Conservation (phyloP, 2,888 invertebrate species). For the Desoria tigrina region DNA sequence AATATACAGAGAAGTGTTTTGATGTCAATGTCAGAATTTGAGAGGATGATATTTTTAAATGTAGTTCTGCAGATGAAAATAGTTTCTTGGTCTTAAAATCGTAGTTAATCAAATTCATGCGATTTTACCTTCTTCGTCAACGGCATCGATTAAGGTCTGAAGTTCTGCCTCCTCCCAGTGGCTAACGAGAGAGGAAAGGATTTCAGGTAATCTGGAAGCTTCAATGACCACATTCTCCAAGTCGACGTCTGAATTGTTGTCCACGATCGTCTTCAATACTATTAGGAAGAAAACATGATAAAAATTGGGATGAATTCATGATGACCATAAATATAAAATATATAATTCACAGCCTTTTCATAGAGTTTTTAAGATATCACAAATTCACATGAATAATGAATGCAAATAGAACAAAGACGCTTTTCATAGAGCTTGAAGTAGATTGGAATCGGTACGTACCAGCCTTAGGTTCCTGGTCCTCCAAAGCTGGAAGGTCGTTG, state of each 20-base stretch:
- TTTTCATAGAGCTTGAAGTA: too few species aligned
- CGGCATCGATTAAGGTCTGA: slow-evolving; percentile 38
- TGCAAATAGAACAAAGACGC: too few species aligned
- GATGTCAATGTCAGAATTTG: background rate
- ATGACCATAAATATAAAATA: too few species aligned
- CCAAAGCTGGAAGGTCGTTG: slow-evolving; percentile 8
- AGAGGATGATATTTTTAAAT: background rate
- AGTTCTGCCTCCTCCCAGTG: slow-evolving; percentile 42
- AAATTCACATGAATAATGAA: too few species aligned
- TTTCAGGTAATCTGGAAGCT: slow-evolving; percentile 42
- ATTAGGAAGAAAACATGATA: slow-evolving; percentile 14
- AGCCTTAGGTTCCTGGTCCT: slow-evolving; percentile 9
- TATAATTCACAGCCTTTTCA: too few species aligned
- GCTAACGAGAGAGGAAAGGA: slow-evolving; percentile 41
- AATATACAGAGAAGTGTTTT: background rate
- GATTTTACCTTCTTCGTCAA: slow-evolving; percentile 43
- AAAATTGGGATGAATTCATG: background rate
- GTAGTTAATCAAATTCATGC: too few species aligned
- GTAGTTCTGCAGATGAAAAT: too few species aligned
- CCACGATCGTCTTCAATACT: slow-evolving; percentile 43
- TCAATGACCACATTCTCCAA: slow-evolving; percentile 43
- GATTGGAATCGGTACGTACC: background rate
- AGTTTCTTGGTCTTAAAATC: too few species aligned
- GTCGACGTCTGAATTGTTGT: slow-evolving; percentile 38
- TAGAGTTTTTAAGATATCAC: background rate